Evolutionary conservation across 2,113 vertebrate genomes (phyloP), one percentile per base, ranked within the genome.

Genomic region (Rhadina sibilatrix): DNA sequence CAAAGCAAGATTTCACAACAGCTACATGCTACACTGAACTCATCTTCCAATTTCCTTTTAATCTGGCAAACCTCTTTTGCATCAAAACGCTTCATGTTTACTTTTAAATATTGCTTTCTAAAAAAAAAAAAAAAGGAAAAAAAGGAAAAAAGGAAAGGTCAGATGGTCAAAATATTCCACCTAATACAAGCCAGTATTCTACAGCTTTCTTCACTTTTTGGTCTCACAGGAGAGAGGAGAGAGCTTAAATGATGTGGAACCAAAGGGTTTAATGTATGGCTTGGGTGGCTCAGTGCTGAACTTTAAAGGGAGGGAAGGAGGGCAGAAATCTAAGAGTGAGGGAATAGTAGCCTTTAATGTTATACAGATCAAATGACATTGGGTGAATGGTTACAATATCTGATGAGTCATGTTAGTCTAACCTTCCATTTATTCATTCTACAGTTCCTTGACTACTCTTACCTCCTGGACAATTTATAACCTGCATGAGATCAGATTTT

Each of bases 1-100:
- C 92, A 97, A 97, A 97, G 87, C 59, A 94, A 95, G 88, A 85
- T 95, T 96, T 97, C 85, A 92, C 66, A 90, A 95, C 40, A 50
- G 65, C 83, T 93, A 92, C 83, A 69, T 59, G 78, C 56, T 78
- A 72, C 53, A 42, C 49, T 74, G 89, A 96, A 92, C 20, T 91
- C 57, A 82, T 94, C 61, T 78, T 96, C 79, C 37, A 74, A 84
- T 96, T 96, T 95, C 54, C 91, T 93, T 97, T 95, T 86, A 93
- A 95, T 96, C 66, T 25, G 47, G 84, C 79, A 87, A 83, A 95
- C 50, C 13, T 61, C 71, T 56, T 94, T 54, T 79, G 68, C 93
- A 90, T 94, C 72, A 84, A 86, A 94, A 90, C 0, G 14, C 21
- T 81, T 88, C n/a, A 23, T 84, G 53, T 96, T 97, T 96, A 87